Evolutionary conservation across 37 sponge, comb jelly and placozoan species (phyloP).

Genomic region (Ianthella basta): DNA sequence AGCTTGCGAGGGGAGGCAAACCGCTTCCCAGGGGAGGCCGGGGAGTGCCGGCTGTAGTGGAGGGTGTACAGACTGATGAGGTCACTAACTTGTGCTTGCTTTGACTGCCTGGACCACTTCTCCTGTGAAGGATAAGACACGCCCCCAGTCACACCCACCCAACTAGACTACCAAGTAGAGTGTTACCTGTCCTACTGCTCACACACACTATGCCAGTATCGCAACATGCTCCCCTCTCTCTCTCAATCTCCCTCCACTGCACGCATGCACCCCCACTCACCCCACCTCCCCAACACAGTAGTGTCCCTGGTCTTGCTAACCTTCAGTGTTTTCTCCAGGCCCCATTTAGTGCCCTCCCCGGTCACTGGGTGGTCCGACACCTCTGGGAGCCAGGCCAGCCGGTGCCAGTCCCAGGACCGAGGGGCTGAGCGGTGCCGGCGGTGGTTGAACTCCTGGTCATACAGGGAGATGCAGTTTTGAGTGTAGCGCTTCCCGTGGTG

Average conservation of each 20-base stretch:
- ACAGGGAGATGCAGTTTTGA: slow-evolving; percentile 72
- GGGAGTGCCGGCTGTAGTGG: slow-evolving; percentile 37
- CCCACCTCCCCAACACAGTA: too few relatives aligned
- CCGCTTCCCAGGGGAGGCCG: neutral
- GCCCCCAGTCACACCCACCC: neutral
- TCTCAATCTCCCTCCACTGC: neutral
- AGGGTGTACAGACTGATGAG: slow-evolving; percentile 39
- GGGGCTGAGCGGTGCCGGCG: slow-evolving; percentile 33
- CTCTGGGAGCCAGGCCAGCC: slow-evolving; percentile 87
- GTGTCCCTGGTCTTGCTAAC: slow-evolving; percentile 25
- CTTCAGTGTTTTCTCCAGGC: slow-evolving; percentile 52
- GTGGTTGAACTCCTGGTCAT: slow-evolving; percentile 77
- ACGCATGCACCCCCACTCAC: too few relatives aligned
- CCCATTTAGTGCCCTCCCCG: slow-evolving; percentile 66
- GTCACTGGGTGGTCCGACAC: slow-evolving; percentile 70
- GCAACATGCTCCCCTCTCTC: too few relatives aligned
- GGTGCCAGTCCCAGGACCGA: slow-evolving; percentile 81
- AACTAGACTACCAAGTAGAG: too few relatives aligned
- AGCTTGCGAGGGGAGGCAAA: slow-evolving; percentile 64
- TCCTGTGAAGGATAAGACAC: slow-evolving; percentile 3
- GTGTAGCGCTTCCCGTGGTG: slow-evolving; percentile 88
- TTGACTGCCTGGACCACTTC: slow-evolving; percentile 65
- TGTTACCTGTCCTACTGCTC: too few relatives aligned
- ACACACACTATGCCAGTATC: too few relatives aligned
- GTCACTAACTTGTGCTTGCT: slow-evolving; percentile 53